A percentile compares a stretch with the other conserved stretches of the same genome.
phyloP scores from a whole-genome alignment of 1,140 invertebrate genomes.

The Parapsyche elsis region DNA sequence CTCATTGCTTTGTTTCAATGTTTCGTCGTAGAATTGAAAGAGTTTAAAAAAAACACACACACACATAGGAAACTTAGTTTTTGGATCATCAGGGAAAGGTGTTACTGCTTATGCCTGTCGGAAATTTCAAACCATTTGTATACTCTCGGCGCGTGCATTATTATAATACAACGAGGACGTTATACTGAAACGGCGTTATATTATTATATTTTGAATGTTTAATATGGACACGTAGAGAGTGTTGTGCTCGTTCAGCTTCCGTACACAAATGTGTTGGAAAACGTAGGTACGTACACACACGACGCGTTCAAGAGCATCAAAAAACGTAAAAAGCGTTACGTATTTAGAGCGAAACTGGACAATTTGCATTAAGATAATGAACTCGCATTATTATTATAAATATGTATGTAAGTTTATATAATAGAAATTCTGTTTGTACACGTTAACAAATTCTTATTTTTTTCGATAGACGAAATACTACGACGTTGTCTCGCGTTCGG shows the following conservation, averaged over 20 bases:
- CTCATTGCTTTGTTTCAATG: too few species aligned
- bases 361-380: slow-evolving; percentile 54
- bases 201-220: slow-evolving; percentile 21
- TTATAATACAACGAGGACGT: neutral
- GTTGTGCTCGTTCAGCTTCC: slow-evolving; percentile 17
- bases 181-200: neutral
- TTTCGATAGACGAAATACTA: too few species aligned
- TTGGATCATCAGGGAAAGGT: too few species aligned
- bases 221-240: neutral
- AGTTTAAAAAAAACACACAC: too few species aligned
- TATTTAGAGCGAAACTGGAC: slow-evolving; percentile 53
- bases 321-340: too few species aligned
- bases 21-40: too few species aligned
- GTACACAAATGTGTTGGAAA: neutral
- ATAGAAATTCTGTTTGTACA: too few species aligned
- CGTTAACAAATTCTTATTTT: too few species aligned
- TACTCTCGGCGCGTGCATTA: neutral
- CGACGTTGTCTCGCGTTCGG: neutral
- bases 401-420: too few species aligned
- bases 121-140: neutral
- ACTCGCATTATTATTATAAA: slow-evolving; percentile 7
- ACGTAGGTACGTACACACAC: too few species aligned
- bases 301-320: too few species aligned
- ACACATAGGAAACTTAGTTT: too few species aligned
- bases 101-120: neutral